These are phyloP conservation scores for Callosobruchus maculatus DNA, from an alignment of 2,888 invertebrate genomes.

Conservation along the genomic window DNA sequence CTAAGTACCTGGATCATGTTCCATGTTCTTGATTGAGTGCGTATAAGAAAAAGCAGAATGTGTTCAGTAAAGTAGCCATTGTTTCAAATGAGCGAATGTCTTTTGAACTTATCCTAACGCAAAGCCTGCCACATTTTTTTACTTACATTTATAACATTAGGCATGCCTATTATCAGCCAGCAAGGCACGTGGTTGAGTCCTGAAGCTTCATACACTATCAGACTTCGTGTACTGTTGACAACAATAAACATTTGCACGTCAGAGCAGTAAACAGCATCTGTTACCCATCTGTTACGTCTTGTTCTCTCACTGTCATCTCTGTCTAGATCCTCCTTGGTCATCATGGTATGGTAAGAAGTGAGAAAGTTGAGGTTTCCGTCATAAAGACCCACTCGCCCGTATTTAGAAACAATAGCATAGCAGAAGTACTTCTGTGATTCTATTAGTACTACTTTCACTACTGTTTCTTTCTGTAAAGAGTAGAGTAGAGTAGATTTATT, in stretches of 20 bases:
- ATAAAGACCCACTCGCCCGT: constrained; percentile 60
- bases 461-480: constrained; percentile 57
- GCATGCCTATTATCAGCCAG: constrained; percentile 57
- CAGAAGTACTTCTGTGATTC: constrained; percentile 59
- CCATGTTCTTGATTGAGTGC: no score
- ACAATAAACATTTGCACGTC: constrained; percentile 56
- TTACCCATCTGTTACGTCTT: constrained; percentile 55
- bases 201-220: constrained; percentile 59
- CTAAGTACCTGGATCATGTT: no score
- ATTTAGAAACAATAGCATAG: constrained; percentile 57
- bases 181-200: constrained; percentile 57
- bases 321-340: constrained; percentile 52
- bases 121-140: not conserved
- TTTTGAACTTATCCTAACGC: no score
- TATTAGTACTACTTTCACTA: constrained; percentile 55
- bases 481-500: no score
- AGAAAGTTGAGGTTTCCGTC: constrained; percentile 55
- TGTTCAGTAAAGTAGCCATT: no score
- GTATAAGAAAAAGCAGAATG: no score
- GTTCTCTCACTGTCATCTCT: constrained; percentile 42
- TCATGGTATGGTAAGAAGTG: constrained; percentile 53
- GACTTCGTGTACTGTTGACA: constrained; percentile 58
- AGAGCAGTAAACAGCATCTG: constrained; percentile 58
- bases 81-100: no score
- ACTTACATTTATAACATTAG: constrained; percentile 55